Base-by-base conservation (phyloP, 2,888 invertebrate species). In the Mythimna ferrago region DNA sequence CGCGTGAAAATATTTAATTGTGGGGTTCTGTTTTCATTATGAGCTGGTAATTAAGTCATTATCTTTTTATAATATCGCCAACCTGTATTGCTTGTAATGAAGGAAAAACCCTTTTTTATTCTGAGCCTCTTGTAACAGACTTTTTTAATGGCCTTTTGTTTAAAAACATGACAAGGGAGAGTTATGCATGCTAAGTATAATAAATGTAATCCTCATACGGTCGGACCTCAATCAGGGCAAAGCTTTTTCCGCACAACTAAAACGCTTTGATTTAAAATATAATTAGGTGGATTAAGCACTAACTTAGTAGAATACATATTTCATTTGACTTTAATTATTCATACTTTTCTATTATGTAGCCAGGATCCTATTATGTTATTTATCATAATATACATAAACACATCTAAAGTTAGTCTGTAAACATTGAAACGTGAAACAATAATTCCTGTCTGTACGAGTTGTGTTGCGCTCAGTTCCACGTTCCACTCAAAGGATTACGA, bases 211-310 rank as follows among this genome's bases (percentile, higher is more conserved):
- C 88, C 82, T 77, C 73, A 70, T 84, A 82, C 86, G 90, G 92
- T 91, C 91, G 79, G 87, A 92, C 90, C 91, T 89, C 85, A 89
- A 90, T 92, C 90, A 92, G 82, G 78, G 66, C 66, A 85, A 87
- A 87, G 84, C 85, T 78, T 77, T 78, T 73, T 69, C 80, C 75
- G 81, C 77, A 83, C 86, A 79, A 86, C 83, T 85, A 86, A 87
- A 86, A 85, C 82, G 77, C 70, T 71, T 78, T 81, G 66, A 71
- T 83, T 87, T 86, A 80, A 84, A 85, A 81, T 74, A 81, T 69
- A 86, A 86, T 88, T 85, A 85, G 76, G 78, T 78, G 79, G 78
- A 84, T 82, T 77, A 79, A 77, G 74, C 32, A 51, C 32, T 9
- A 58, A 61, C 61, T 61, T 61, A 44, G 66, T 58, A 72, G 26